These are phyloP conservation scores for Unio delphinus DNA, from an alignment of 2,888 invertebrate genomes.

Conservation along the genomic window DNA sequence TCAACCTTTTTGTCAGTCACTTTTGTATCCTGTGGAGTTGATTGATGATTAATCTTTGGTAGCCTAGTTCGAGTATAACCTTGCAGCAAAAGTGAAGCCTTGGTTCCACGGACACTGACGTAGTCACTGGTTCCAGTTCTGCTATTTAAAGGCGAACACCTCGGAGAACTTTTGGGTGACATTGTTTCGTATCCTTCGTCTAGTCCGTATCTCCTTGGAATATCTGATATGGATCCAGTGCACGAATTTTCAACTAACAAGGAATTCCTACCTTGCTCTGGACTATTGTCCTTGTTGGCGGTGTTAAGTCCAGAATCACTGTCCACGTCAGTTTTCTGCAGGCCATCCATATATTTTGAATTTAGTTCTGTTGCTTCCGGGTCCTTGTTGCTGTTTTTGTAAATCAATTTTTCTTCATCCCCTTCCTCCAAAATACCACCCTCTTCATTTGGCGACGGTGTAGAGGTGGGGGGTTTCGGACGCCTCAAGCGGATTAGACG, in stretches of 20 bases:
- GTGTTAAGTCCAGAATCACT: slow-evolving; percentile 24
- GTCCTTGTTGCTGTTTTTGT: slow-evolving; percentile 10
- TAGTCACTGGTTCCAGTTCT: slow-evolving; percentile 16
- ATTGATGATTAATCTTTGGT: not conserved
- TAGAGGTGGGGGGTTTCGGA: slow-evolving; percentile 39
- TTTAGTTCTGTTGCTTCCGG: slow-evolving; percentile 6
- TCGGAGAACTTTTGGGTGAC: slow-evolving; percentile 31
- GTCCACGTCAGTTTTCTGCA: slow-evolving; percentile 8
- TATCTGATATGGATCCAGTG: too few relatives aligned
- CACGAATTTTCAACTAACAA: not conserved
- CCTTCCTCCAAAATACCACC: slow-evolving; percentile 20
- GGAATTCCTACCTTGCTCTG: slow-evolving; percentile 7
- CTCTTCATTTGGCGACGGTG: slow-evolving; percentile 15
- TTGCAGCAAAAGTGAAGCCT: slow-evolving; percentile 17
- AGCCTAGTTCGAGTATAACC: slow-evolving; percentile 8
- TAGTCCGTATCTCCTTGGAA: slow-evolving; percentile 18
- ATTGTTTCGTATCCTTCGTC: slow-evolving; percentile 43
- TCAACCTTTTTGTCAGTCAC: slow-evolving; percentile 23
- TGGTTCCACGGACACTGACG: slow-evolving; percentile 26
- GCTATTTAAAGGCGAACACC: slow-evolving; percentile 11
- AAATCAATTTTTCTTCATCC: slow-evolving; percentile 14
- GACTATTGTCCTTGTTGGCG: slow-evolving; percentile 13
- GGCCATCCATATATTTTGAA: not conserved
- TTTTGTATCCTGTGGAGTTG: slow-evolving; percentile 8
- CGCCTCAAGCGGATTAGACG: slow-evolving; percentile 44